Evolutionary conservation across 2,113 vertebrate species (phyloP), one percentile per base, ranked within the genome.

Genomic region (Calidris pugnax): DNA sequence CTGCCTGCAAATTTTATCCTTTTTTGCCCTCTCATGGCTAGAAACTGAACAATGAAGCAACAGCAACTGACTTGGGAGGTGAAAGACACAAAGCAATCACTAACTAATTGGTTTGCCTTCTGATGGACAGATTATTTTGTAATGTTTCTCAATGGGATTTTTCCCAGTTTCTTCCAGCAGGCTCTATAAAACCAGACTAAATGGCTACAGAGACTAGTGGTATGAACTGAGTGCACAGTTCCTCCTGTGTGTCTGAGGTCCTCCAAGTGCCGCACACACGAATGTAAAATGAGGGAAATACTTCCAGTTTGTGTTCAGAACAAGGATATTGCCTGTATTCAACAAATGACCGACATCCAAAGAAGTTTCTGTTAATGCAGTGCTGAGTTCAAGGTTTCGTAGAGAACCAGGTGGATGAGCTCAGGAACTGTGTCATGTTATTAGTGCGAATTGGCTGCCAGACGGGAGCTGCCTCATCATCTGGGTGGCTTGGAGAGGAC

Each of bases 1-100:
- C 76, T 77, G 45, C 15, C 35, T 45, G 53, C 4, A 53, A 32
- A 28, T 77, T 72, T 68, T 43, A 22, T 30, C 43, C 3, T 18
- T 85, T 67, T 14, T 18, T 3, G 4, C 23, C 1, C 19, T 26
- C 30, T 43, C 3, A 2, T 0, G 3, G 23, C 41, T 85, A 37
- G 28, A 74, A 89, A 62, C 43, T 27, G 19, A 57, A 53, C 8
- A 87, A 20, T 45, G 81, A 39, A 87, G 33, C 24, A 67, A 47
- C 27, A 72, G 53, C 24, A 90, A 33, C 21, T 51, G 33, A 35
- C 60, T 2, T 72, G 32, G n/a, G 56, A 83, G 12, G 20, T 47
- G 30, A 66, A 85, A 66, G 59, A 66, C 13, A 32, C 20, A 63
- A 66, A 78, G 9, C 7, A 50, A 26, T n/a, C 16, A 41, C 39